A percentile compares a stretch with the other conserved stretches of the same genome.
These are phyloP conservation scores for Epinotia bilunana DNA, from an alignment of 2,888 invertebrate species.

Conservation along the genomic window DNA sequence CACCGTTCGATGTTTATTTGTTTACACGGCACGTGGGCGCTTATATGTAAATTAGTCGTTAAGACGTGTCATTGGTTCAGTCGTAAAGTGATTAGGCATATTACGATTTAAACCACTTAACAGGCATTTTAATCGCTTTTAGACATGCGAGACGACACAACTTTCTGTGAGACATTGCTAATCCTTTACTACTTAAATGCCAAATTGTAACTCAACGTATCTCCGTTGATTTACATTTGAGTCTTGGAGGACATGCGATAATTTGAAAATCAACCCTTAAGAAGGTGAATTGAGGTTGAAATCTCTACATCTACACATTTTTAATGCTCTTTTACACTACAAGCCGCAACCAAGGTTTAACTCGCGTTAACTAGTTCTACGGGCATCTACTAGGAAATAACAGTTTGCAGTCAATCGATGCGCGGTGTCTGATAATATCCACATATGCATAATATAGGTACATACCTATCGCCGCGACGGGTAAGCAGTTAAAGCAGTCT, in stretches of 20 bases:
- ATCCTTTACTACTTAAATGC: not conserved
- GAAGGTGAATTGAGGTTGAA: not conserved
- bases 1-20: not conserved
- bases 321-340: too few relatives aligned
- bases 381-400: not conserved
- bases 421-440: slow-evolving; percentile 3
- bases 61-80: not conserved
- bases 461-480: slow-evolving; percentile 98
- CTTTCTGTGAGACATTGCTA: slow-evolving; percentile 2
- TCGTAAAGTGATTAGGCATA: too few relatives aligned
- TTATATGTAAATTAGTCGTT: slow-evolving; percentile 5
- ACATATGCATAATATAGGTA: slow-evolving; percentile 55
- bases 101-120: too few relatives aligned
- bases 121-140: too few relatives aligned
- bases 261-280: not conserved
- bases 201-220: too few relatives aligned
- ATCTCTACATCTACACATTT: not conserved
- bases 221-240: too few relatives aligned
- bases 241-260: too few relatives aligned
- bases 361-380: too few relatives aligned
- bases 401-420: not conserved
- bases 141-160: not conserved
- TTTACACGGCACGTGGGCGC: slow-evolving; percentile 1
- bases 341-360: too few relatives aligned
- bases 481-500: slow-evolving; percentile 99